Conservation (phyloP, 2,113 vertebrate genomes). For the Chlorodrepanis virens region DNA sequence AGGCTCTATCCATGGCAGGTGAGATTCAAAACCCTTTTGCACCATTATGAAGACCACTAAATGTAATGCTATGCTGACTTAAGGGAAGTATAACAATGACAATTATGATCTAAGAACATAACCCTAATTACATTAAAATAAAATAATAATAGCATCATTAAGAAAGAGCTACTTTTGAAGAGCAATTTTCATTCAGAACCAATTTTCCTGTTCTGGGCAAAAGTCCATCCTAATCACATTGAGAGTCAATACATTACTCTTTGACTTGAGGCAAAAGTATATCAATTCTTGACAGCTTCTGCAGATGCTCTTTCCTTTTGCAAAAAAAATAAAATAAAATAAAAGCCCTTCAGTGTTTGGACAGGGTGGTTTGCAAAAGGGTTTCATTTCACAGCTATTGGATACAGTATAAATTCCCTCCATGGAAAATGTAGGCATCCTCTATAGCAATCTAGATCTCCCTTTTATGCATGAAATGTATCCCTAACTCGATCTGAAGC, state of each 20-base stretch:
- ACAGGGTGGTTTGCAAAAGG: neutral
- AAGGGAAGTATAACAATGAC: slow-evolving; percentile 25
- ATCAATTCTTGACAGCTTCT: slow-evolving; percentile 13
- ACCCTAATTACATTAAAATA: slow-evolving; percentile 53
- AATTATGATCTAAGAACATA: slow-evolving; percentile 52
- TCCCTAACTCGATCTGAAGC: neutral
- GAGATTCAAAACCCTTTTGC: slow-evolving; percentile 10
- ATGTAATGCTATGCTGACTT: slow-evolving; percentile 25
- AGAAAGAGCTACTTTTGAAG: slow-evolving; percentile 1
- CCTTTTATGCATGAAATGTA: neutral
- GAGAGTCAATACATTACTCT: slow-evolving; percentile 4
- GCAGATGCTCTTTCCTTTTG: neutral
- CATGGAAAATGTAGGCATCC: neutral
- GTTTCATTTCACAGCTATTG: neutral
- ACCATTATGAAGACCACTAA: neutral
- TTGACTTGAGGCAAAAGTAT: slow-evolving; percentile 1
- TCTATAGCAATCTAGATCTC: neutral
- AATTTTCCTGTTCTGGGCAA: slow-evolving; percentile 28
- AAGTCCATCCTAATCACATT: slow-evolving; percentile 35
- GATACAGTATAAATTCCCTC: neutral
- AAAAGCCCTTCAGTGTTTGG: neutral
- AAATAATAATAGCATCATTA: slow-evolving; percentile 43
- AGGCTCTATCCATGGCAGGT: neutral
- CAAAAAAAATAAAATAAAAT: neutral
- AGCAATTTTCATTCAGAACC: slow-evolving; percentile 38